Base-by-base conservation (phyloP, 2,888 invertebrate species). In the Caenorhabditis virilis region DNA sequence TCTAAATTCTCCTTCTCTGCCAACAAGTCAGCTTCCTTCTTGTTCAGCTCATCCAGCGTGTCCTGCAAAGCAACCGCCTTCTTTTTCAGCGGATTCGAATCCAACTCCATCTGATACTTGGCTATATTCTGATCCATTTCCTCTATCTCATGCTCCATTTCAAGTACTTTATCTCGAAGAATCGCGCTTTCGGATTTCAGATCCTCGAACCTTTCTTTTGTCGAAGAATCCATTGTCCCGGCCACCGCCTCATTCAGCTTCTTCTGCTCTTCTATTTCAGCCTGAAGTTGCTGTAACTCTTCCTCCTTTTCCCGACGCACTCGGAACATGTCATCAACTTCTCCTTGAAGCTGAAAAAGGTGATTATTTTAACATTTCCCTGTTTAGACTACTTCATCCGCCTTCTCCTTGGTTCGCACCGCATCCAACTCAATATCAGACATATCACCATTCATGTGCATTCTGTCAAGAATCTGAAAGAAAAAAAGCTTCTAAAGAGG, bases 371-470 rank as follows among this genome's bases (percentile, higher is more conserved):
- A 33, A 13, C 16, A 16, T n/a, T 30, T 30, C 22, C 20, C 26
- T 13, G 2, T 25, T 5, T 35, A 23, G 13, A 27, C 35, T 13
- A 68, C 68, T 55, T 70, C 67, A 56, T 77, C 79, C 16, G 67
- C 72, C 39, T 74, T 73, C 11, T 60, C 68, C 33, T 66, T 70
- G 27, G 78, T 85, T 85, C 47, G 86, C 41, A 84, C 83, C 16
- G 85, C 88, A 81, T 91, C 90, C 74, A 88, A 87, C 74, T 89
- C 88, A 3, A 92, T 87, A 51, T 89, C 88, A 42, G 84, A 83
- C 53, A 87, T 84, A 67, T 87, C 87, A 36, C 87, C 86, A 76
- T 90, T 90, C 15, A 90, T 90, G 57, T 90, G 90, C 56, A 90
- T 87, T 81, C 91, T 90, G 70, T 92, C 90, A 35, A 91, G 89